These are phyloP conservation scores for Ditylenchus dipsaci DNA, from an alignment of 1,140 invertebrate species.

Conservation along the genomic window DNA sequence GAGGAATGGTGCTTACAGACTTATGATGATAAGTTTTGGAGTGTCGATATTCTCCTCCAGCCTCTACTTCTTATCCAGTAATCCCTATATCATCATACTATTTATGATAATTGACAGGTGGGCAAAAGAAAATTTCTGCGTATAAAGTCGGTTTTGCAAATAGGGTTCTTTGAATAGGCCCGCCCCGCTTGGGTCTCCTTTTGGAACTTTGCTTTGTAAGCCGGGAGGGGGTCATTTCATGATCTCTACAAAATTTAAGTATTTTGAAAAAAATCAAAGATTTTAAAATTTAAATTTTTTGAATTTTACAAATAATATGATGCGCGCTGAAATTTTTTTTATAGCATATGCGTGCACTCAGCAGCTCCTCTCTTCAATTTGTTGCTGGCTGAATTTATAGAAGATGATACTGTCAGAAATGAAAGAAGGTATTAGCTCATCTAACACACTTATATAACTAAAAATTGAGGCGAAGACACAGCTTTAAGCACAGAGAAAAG, in stretches of 20 bases:
- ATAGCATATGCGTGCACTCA: constrained; percentile 48
- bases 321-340: not conserved
- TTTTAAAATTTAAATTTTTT: no score
- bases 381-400: constrained; percentile 54
- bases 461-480: no score
- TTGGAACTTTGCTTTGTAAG: no score
- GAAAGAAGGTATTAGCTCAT: constrained; percentile 30
- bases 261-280: no score
- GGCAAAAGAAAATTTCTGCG: not conserved
- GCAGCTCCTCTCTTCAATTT: constrained; percentile 54
- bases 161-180: no score
- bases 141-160: no score
- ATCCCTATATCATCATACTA: constrained; percentile 44
- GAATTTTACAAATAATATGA: no score
- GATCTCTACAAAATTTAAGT: no score
- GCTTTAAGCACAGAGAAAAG: no score
- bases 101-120: constrained; percentile 56
- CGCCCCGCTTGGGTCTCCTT: no score
- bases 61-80: constrained; percentile 38
- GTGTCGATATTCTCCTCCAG: constrained; percentile 42
- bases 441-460: no score
- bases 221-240: no score
- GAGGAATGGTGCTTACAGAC: constrained; percentile 33
- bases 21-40: constrained; percentile 37
- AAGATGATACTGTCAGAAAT: constrained; percentile 49